Base-by-base conservation (phyloP, 2,113 vertebrate species). In the Malurus alboscapulatus region DNA sequence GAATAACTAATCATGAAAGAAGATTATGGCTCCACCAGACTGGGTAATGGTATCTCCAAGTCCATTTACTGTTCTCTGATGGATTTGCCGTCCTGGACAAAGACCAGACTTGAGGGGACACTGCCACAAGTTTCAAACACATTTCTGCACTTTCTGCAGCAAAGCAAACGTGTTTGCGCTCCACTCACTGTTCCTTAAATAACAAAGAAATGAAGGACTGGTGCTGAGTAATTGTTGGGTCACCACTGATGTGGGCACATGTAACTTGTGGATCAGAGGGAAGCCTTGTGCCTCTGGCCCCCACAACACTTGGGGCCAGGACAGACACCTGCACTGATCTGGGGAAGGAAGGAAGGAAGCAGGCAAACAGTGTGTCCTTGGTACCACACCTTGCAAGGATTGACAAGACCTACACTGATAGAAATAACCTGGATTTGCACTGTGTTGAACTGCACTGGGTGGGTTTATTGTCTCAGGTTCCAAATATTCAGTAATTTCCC, bases 241-340 rank as follows among this genome's bases (percentile, higher is more conserved):
- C 25, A 6, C 10, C 9, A 27, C 34, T 66, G 9, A 17, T n/a
- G 4, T 3, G 75, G 68, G 59, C 7, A 4, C 8, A 7, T 22
- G 20, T 48, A 54, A 63, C 15, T 14, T 7, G 1, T 25, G 21
- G 14, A 20, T 67, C 66, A 65, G 32, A 79, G 44, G 26, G 14
- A 82, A 55, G 5, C 7, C 17, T n/a, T 50, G 26, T 54, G 25
- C 17, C 18, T 66, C 20, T 26, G 44, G 10, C 7, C 17, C 32
- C 17, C 10, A 7, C 2, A 40, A n/a, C n/a, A 6, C 18, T 30
- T 1, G 2, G 15, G 38, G 8, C 30, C 17, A 45, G 17, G 7
- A 42, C 6, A 58, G 44, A 44, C 8, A 20, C 4, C 17, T 32
- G 3, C 14, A 32, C 10, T n/a, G 32, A 12, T 5, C 1, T 8